Conservation (phyloP, 2,888 invertebrate species). For the Atrina japonica region DNA sequence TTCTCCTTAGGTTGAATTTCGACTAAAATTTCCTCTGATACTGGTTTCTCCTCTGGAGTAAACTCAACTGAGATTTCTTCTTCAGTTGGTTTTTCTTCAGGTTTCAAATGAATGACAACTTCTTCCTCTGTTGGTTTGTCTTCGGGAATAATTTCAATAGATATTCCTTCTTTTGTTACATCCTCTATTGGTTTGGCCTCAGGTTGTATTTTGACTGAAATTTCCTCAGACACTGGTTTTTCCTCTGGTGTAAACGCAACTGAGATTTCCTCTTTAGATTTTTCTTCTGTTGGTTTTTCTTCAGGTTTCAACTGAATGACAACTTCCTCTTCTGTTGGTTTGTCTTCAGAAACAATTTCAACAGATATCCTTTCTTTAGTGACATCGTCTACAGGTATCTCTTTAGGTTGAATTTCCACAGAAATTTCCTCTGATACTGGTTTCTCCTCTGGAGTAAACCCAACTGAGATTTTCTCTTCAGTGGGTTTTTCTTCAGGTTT, state of each 20-base stretch:
- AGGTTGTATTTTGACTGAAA: too few relatives aligned
- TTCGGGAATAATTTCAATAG: slow-evolving; percentile 25
- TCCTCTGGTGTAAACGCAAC: slow-evolving; percentile 28
- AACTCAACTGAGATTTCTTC: slow-evolving; percentile 13
- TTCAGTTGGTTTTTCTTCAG: slow-evolving; percentile 34
- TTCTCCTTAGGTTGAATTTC: neutral
- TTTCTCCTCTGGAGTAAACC: too few relatives aligned
- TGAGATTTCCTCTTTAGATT: slow-evolving; percentile 28
- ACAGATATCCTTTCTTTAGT: too few relatives aligned
- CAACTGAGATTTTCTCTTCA: too few relatives aligned
- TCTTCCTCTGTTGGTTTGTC: slow-evolving; percentile 24
- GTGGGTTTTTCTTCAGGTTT: slow-evolving; percentile 4
- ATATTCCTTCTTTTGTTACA: slow-evolving; percentile 29
- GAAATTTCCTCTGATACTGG: too few relatives aligned
- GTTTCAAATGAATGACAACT: slow-evolving; percentile 29
- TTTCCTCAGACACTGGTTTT: too few relatives aligned
- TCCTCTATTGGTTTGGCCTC: slow-evolving; percentile 18
- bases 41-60: slow-evolving; percentile 34
- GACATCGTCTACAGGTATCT: too few relatives aligned
- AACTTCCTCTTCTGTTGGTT: too few relatives aligned
- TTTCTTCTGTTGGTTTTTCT: too few relatives aligned
- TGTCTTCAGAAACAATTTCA: too few relatives aligned
- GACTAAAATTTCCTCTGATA: slow-evolving; percentile 8
- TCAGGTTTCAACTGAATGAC: too few relatives aligned
- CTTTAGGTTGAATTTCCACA: too few relatives aligned